Base-by-base conservation (phyloP, 2,797 vertebrate species). In the Onychomys leucogaster region DNA sequence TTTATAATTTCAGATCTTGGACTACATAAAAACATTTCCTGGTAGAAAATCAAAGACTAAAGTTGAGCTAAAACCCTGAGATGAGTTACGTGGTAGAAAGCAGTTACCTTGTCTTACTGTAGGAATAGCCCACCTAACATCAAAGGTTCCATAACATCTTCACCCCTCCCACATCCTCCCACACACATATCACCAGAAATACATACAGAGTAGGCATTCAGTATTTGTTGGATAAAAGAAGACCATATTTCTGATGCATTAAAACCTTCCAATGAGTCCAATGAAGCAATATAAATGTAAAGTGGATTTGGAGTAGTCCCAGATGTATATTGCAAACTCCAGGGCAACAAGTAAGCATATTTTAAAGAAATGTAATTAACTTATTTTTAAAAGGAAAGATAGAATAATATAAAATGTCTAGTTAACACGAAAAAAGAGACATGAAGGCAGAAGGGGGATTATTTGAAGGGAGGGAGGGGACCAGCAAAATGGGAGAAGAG, bases 331-430 rank as follows among this genome's bases (percentile, higher is more conserved):
- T 41, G 32, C 7, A 89, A 78, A 85, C 46, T 91, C 12, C 67
- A 85, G 34, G 25, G 32, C 4, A 89, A 82, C 14, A 23, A 69
- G 5, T 69, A 85, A 89, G 55, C 41, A 29, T 63, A 3, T 83
- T 73, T 95, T 78, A 52, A 94, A 91, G 23, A 93, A 88, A 75
- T 61, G 34, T 55, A 90, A 71, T 23, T n/a, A 29, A 34, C 46
- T 29, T 69, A 43, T 41, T 29, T 21, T 82, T 61, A 43, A 55
- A 91, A 92, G n/a, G 5, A 73, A 12, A 90, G n/a, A 83, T 13
- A 82, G 10, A 67, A 69, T 71, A 16, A 25, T 29, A 32, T 67
- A 49, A 91, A 80, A 49, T 67, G 27, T 49, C 17, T 32, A 65
- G 1, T 73, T 88, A 71, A 65, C 83, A 71, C 2, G 17, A n/a